A percentile compares a stretch with the other conserved stretches of the same genome.
These are phyloP conservation scores for Cynaeus angustus DNA, from an alignment of 2,888 invertebrate species.

Conservation along the genomic window DNA sequence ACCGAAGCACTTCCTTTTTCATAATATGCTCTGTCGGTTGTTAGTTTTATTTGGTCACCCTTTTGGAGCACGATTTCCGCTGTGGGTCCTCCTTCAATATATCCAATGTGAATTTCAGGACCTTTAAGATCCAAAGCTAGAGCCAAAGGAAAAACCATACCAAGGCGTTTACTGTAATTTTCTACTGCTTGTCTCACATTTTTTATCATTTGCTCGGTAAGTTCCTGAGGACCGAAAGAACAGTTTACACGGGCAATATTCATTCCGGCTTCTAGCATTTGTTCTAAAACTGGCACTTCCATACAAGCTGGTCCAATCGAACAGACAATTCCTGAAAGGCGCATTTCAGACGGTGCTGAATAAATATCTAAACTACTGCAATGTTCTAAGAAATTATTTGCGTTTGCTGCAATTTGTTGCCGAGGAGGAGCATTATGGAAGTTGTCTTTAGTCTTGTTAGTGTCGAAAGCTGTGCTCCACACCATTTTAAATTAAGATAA, in stretches of 20 bases:
- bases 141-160: slow-evolving; percentile 86
- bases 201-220: slow-evolving; percentile 91
- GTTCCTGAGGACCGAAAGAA: slow-evolving; percentile 96
- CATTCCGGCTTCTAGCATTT: slow-evolving; percentile 98
- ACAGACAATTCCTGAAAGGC: slow-evolving; percentile 97
- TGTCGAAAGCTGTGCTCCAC: slow-evolving; percentile 56
- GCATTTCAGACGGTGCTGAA: slow-evolving; percentile 88
- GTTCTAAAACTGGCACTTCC: slow-evolving; percentile 86
- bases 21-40: slow-evolving; percentile 85
- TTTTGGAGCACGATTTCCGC: slow-evolving; percentile 93
- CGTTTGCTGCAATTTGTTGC: slow-evolving; percentile 78
- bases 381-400: slow-evolving; percentile 88
- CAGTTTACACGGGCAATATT: slow-evolving; percentile 96
- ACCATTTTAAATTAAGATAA: slow-evolving; percentile 55
- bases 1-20: slow-evolving; percentile 86
- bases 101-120: slow-evolving; percentile 97
- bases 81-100: slow-evolving; percentile 91
- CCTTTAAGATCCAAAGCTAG: slow-evolving; percentile 98
- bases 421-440: slow-evolving; percentile 70
- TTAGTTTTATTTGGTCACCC: slow-evolving; percentile 87
- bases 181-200: slow-evolving; percentile 91
- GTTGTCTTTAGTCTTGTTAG: slow-evolving; percentile 69
- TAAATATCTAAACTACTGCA: slow-evolving; percentile 95
- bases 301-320: slow-evolving; percentile 95
- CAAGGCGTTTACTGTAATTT: slow-evolving; percentile 83